Evolutionary conservation across 2,888 invertebrate species (phyloP), one percentile per base, ranked within the genome.

Genomic region (Rotaria macrura): DNA sequence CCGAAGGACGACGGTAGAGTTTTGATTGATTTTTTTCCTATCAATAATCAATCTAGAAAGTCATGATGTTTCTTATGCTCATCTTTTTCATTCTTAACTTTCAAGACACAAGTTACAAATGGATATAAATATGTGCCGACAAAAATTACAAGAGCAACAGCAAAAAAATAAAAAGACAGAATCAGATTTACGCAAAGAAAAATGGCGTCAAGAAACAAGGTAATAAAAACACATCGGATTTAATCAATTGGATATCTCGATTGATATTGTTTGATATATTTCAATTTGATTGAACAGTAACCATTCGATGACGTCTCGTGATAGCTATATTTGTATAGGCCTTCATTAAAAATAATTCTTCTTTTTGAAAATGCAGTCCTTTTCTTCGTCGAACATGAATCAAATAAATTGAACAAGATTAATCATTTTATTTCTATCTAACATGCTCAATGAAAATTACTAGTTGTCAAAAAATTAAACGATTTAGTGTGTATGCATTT

Each of bases 161-260:
- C 79, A 79, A n/a, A 14, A 34, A 79, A 79, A 79, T 79, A 79
- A 79, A 43, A 79, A 79, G 43, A n/a, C 79, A 10, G 79, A 79
- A n/a, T 38, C 79, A 12, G 79, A 79, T 79, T 79, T 79, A 79
- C 40, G 79, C 20, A 40, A 43, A 79, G 79, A 79, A 79, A 79
- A 79, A 43, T 79, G 79, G 79, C 40, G 79, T 43, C 79, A 79
- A 40, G 79, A 79, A 79, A 79, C 79, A 25, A 43, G 79, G 79
- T 79, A 43, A 52, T 23, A 17, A 12, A 49, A 49, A 12, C 3
- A 49, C 3, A 49, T 49, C 17, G 1, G 3, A 49, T 14, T 17
- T 17, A 49, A 17, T 49, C 49, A 17, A 49, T 1, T 49, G 14
- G 49, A 49, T 49, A 49, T 49, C 49, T 12, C 49, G 49, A 3